phyloP scores from a whole-genome alignment of 2,888 invertebrate genomes.

The Helobdella robusta region DNA sequence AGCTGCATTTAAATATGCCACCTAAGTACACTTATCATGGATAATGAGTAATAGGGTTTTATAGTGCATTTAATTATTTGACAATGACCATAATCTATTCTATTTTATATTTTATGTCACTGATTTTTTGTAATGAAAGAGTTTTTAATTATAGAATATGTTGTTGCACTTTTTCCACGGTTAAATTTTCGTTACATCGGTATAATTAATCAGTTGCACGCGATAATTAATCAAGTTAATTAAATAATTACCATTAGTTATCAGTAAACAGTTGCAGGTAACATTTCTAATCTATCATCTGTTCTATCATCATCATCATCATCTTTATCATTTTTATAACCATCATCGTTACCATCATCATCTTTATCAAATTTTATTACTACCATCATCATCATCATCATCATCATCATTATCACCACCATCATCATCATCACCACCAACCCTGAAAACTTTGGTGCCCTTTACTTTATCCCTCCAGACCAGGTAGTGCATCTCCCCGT shows the following conservation, averaged over 20 bases:
- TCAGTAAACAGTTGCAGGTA: background rate
- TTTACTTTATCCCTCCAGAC: background rate
- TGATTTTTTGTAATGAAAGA: no score
- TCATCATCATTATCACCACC: conserved; percentile 3
- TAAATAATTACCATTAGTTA: background rate
- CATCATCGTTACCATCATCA: conserved; percentile 1
- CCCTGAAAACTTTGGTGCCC: background rate
- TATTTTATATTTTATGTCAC: no score
- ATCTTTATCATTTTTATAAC: background rate
- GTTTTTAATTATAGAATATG: no score
- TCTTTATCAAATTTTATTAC: conserved; percentile 14
- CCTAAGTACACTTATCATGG: no score
- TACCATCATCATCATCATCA: conserved; percentile 15
- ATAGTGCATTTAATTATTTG: no score
- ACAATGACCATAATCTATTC: no score
- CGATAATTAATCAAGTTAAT: no score
- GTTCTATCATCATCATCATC: conserved; percentile 8
- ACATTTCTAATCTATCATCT: background rate
- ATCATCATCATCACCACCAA: background rate
- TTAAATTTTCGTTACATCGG: no score
- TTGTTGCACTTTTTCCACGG: no score
- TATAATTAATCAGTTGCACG: no score
- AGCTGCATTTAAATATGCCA: no score
- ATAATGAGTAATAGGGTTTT: no score
- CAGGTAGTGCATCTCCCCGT: background rate